These are phyloP conservation scores for Dysmachus trigonus DNA, from an alignment of 2,888 invertebrate species.

Conservation along the genomic window DNA sequence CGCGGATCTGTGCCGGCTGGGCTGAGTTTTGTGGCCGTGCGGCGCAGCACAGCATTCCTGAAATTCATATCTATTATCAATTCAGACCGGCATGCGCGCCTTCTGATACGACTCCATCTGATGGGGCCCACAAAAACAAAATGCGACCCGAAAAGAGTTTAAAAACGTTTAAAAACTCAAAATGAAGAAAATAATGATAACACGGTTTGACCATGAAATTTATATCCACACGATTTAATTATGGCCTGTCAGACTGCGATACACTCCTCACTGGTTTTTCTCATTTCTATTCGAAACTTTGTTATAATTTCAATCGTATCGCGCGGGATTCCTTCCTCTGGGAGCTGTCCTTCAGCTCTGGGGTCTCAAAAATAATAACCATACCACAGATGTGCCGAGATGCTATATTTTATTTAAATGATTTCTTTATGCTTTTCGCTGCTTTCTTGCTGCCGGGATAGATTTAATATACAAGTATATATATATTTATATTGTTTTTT, in stretches of 20 bases:
- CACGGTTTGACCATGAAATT: slow-evolving; percentile 34
- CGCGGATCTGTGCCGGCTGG: not conserved
- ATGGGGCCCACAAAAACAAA: not conserved
- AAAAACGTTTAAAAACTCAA: not conserved
- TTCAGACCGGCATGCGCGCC: not conserved
- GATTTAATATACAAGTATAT: not conserved
- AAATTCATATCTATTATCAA: slow-evolving; percentile 41
- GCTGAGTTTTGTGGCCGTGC: not conserved
- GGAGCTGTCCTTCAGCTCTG: slow-evolving; percentile 25
- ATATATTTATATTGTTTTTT: no score
- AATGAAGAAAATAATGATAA: slow-evolving; percentile 35
- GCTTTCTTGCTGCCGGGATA: not conserved
- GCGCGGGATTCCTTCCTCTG: not conserved
- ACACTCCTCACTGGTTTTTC: slow-evolving; percentile 41
- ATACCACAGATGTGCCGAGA: slow-evolving; percentile 30
- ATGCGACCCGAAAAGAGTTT: slow-evolving; percentile 4
- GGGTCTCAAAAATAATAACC: not conserved
- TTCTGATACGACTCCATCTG: not conserved
- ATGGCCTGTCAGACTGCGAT: slow-evolving; percentile 39
- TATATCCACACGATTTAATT: slow-evolving; percentile 44
- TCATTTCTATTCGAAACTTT: slow-evolving; percentile 40
- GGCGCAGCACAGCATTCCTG: slow-evolving; percentile 26
- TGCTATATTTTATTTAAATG: slow-evolving; percentile 39
- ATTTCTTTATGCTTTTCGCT: slow-evolving; percentile 13
- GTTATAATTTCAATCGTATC: slow-evolving; percentile 23